Conservation (phyloP, 1,140 invertebrate species). For the Parasteatoda tepidariorum region DNA sequence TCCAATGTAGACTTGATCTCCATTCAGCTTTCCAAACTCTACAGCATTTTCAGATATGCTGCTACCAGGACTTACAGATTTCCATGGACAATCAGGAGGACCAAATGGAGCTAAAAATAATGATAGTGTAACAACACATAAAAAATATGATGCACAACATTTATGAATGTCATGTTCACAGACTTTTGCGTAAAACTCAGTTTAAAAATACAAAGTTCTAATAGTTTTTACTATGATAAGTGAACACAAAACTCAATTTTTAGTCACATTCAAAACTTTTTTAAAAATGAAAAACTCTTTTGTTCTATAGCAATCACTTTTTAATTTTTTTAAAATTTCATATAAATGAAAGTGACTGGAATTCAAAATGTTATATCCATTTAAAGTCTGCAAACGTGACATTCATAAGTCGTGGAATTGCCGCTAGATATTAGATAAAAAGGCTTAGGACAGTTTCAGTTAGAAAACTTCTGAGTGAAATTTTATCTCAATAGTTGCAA, state of each 20-base stretch:
- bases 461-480: too few relatives aligned
- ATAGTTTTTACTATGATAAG: not conserved
- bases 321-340: too few relatives aligned
- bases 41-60: not conserved
- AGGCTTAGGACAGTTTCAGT: too few relatives aligned
- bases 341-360: too few relatives aligned
- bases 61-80: not conserved
- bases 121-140: not conserved
- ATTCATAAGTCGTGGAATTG: too few relatives aligned
- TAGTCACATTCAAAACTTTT: not conserved
- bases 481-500: too few relatives aligned
- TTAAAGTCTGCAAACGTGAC: too few relatives aligned
- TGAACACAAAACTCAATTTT: not conserved
- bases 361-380: too few relatives aligned
- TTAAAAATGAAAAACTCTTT: not conserved
- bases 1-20: constrained; percentile 9
- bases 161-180: not conserved
- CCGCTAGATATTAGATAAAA: too few relatives aligned
- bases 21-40: constrained; percentile 7
- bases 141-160: not conserved
- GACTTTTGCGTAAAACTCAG: not conserved
- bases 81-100: constrained; percentile 23
- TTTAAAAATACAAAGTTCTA: too few relatives aligned
- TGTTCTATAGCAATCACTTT: too few relatives aligned
- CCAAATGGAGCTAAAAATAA: constrained; percentile 19